These are phyloP conservation scores for Leucophenga varia DNA, from an alignment of 1,140 invertebrate genomes.

Conservation along the genomic window DNA sequence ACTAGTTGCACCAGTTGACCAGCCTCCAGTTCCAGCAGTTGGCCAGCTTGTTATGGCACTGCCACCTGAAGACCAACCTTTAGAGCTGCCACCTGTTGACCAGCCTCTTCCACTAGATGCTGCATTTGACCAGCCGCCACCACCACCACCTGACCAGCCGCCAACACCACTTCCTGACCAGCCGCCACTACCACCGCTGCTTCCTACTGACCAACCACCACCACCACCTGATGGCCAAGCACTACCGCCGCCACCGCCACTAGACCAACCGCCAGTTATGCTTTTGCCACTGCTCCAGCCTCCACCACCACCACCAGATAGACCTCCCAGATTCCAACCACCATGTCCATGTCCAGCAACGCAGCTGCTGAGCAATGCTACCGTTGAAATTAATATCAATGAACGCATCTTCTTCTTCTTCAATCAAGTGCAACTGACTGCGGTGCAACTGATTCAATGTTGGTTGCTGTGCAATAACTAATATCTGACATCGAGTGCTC, in stretches of 20 bases:
- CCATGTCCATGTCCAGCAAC: conserved; percentile 8
- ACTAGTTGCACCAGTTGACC: no score
- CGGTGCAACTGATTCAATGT: conserved; percentile 4
- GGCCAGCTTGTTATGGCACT: no score
- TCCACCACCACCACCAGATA: conserved; percentile 12
- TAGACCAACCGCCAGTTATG: not conserved
- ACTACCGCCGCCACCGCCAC: conserved; percentile 9
- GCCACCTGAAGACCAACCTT: conserved; percentile 10
- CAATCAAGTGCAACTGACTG: not conserved
- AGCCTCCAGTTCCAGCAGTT: no score
- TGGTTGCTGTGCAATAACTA: conserved; percentile 45
- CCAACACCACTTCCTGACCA: conserved; percentile 10
- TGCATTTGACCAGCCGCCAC: conserved; percentile 7
- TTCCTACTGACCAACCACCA: conserved; percentile 15
- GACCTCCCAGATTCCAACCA: conserved; percentile 17
- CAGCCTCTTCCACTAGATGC: no score
- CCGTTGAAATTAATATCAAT: no score
- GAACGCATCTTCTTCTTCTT: conserved; percentile 29
- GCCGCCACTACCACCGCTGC: conserved; percentile 16
- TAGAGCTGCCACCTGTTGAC: no score
- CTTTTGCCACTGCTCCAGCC: conserved; percentile 16
- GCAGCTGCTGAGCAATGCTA: conserved; percentile 29
- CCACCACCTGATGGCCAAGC: conserved; percentile 25
- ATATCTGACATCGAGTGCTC: conserved; percentile 33
- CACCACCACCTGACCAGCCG: conserved; percentile 11